Conservation (phyloP, 1,140 invertebrate species). For the Drosophila orosa region DNA sequence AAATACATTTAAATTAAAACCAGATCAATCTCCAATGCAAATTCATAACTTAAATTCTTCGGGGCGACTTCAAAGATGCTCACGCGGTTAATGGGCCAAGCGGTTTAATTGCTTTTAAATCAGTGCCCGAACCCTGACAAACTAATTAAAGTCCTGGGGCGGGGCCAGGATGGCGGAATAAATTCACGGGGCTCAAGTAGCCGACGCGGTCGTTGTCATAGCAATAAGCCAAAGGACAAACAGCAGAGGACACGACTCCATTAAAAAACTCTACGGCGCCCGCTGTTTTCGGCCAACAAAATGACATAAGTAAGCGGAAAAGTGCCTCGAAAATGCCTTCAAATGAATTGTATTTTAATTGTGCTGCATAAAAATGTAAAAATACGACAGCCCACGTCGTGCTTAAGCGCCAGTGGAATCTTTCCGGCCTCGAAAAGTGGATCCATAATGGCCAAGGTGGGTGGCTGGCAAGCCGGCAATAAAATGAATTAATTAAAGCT, state of each 20-base stretch:
- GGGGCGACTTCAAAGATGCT: constrained; percentile 1
- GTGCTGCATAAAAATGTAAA: constrained; percentile 46
- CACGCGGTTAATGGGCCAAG: constrained; percentile 31
- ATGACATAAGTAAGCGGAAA: constrained; percentile 44
- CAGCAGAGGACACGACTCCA: constrained; percentile 35
- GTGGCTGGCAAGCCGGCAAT: constrained; percentile 13
- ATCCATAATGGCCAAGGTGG: constrained; percentile 21
- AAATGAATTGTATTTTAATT: constrained; percentile 78
- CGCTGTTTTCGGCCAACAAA: constrained; percentile 11
- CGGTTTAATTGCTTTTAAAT: constrained; percentile 52
- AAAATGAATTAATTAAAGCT: constrained; percentile 47
- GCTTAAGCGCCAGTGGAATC: constrained; percentile 15
- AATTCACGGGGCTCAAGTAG: constrained; percentile 43
- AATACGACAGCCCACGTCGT: constrained; percentile 18
- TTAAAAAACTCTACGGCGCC: constrained; percentile 51
- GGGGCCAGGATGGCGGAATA: constrained; percentile 34
- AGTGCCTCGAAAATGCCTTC: constrained; percentile 27
- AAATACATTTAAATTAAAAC: neutral
- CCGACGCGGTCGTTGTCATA: constrained; percentile 39
- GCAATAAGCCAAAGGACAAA: constrained; percentile 29
- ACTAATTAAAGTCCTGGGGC: constrained; percentile 62
- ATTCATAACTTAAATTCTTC: neutral
- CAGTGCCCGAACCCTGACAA: constrained; percentile 39
- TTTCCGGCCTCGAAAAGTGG: constrained; percentile 1
- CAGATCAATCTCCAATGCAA: neutral